Base-by-base conservation (phyloP, 2,113 vertebrate species). In the Pollimyrus isidori region DNA sequence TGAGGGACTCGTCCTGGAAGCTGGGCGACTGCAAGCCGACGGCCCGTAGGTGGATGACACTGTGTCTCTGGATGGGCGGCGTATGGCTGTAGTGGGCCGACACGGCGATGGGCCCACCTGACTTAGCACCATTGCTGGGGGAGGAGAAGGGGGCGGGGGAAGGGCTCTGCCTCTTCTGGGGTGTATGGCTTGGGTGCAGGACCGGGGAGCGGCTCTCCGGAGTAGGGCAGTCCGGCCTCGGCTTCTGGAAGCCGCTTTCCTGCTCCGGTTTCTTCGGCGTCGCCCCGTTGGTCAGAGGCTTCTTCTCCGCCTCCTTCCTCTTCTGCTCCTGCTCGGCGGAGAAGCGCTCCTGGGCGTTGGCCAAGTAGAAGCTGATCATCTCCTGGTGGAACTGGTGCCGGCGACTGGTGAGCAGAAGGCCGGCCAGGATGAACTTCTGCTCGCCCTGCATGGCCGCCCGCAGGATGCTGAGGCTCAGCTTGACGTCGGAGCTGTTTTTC, bases 401-500 rank as follows among this genome's bases (percentile, higher is more conserved):
- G 90, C 99, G 97, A 93, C 98, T 99, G 92, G 98, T 99, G 92
- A 99, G 95, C 89, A 99, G 96, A 58, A 99, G 97, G 89, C 97
- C 98, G 0, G 98, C 98, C 90, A 99, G 99, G 92, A 99, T 99
- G 94, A 99, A 99, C 93, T 99, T 99, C 30, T 98, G 96, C 93
- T 99, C 98, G 3, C 98, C 98, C 91, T 99, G 98, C 98, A 99
- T 99, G 94, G 98, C 98, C 26, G 98, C 98, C 89, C 98, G 95
- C 93, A 99, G 94, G 93, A 99, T 99, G 93, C 98, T 99, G 91
- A 99, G 97, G 94, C 98, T 99, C 90, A 99, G 97, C 95, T 98
- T 99, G 91, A 99, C 98, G 9, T 99, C 98, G 0, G 98, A 99
- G 96, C 98, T 99, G 95, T 99, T 99, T 92, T 98, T 99, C 97